Evolutionary conservation across 2,797 vertebrate species (phyloP).

Genomic region (Gymnopithys bicolor): DNA sequence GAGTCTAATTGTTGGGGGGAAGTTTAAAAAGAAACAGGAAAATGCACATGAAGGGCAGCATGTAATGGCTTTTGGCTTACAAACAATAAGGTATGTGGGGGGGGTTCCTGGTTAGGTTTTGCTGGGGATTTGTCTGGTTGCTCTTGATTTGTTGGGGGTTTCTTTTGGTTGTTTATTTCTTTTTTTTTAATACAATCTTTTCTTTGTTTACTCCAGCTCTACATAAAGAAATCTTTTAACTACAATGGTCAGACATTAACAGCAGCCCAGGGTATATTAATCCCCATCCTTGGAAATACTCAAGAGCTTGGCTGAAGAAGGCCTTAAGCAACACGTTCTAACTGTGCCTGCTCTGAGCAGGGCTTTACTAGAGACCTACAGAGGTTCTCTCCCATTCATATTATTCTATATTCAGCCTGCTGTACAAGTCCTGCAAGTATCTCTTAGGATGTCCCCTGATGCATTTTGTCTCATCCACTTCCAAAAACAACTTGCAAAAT

Average conservation of each 20-base stretch:
- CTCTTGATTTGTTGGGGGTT: neutral
- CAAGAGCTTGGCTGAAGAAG: neutral
- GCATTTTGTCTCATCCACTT: neutral
- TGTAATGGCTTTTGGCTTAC: too few relatives aligned
- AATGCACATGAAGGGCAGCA: neutral
- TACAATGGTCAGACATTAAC: neutral
- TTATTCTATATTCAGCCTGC: neutral
- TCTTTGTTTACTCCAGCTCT: neutral
- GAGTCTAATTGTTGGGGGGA: slow-evolving; percentile 81
- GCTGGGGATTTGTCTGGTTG: neutral
- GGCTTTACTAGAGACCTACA: neutral
- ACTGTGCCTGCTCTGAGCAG: neutral
- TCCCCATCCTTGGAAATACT: neutral
- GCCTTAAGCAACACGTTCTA: neutral
- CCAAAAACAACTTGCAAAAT: neutral
- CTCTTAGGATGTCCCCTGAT: neutral
- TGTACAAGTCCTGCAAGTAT: neutral
- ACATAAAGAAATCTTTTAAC: neutral
- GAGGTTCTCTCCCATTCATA: fast-evolving
- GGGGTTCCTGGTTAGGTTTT: fast-evolving
- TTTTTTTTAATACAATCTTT: neutral
- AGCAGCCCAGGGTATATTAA: neutral
- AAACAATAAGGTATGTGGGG: neutral
- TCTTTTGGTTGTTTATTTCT: too few relatives aligned
- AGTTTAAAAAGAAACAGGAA: neutral